Conservation (phyloP, 1,140 invertebrate genomes). For the Chlorops oryzae region DNA sequence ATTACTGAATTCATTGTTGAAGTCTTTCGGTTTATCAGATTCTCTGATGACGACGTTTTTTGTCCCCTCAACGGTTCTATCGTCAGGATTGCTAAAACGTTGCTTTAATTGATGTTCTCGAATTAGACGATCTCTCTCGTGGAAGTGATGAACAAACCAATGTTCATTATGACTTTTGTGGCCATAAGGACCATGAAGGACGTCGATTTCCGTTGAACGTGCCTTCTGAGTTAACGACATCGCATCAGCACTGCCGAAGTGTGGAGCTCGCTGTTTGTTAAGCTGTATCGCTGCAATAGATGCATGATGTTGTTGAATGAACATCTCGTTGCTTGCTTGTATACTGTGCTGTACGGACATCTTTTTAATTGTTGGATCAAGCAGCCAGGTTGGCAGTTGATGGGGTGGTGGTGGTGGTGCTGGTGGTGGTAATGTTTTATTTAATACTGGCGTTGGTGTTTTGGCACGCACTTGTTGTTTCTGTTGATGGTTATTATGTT, state of each 20-base stretch:
- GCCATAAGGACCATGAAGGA: not conserved
- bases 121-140: slow-evolving; percentile 45
- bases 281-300: too few species aligned
- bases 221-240: too few species aligned
- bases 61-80: not conserved
- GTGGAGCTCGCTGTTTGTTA: too few species aligned
- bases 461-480: slow-evolving; percentile 7
- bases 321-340: too few species aligned
- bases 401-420: slow-evolving; percentile 11
- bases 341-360: too few species aligned
- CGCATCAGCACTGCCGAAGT: too few species aligned
- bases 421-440: slow-evolving; percentile 1
- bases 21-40: slow-evolving; percentile 1
- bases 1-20: slow-evolving; percentile 17
- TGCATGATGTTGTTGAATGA: too few species aligned
- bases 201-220: too few species aligned
- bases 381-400: slow-evolving; percentile 8
- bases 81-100: slow-evolving; percentile 15
- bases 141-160: slow-evolving; percentile 40
- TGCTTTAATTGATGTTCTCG: slow-evolving; percentile 44
- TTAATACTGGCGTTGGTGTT: not conserved
- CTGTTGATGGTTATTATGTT: slow-evolving; percentile 20
- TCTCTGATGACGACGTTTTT: slow-evolving; percentile 5
- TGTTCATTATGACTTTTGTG: slow-evolving; percentile 29
- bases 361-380: too few species aligned